Percentiles rank a stretch among this genome's conserved stretches.
These are phyloP conservation scores for Drosophila athabasca DNA, from an alignment of 1,140 invertebrate species.

Conservation along the genomic window DNA sequence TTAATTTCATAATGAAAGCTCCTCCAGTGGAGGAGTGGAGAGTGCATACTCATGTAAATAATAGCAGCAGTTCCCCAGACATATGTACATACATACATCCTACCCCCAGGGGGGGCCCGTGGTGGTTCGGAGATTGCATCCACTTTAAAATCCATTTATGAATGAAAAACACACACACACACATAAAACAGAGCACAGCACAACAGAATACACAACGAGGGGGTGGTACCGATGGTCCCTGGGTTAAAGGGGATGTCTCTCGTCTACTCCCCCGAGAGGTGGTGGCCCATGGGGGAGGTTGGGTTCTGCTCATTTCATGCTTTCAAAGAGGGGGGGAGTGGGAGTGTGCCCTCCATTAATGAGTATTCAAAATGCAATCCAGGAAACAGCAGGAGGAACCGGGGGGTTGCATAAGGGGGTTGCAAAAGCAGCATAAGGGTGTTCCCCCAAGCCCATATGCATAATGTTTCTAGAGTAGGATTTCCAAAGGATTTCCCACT, in stretches of 20 bases:
- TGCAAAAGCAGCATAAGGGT: constrained; percentile 33
- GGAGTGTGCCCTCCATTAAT: constrained; percentile 53
- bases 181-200: background rate
- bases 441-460: too few relatives aligned
- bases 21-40: constrained; percentile 14
- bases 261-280: constrained; percentile 8
- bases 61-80: constrained; percentile 35
- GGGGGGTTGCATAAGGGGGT: constrained; percentile 2
- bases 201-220: constrained; percentile 10
- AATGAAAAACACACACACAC: constrained; percentile 42
- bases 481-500: too few relatives aligned
- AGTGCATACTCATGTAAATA: constrained; percentile 68
- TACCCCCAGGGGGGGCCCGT: constrained; percentile 13
- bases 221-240: constrained; percentile 21
- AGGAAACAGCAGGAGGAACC: constrained; percentile 7
- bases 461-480: too few relatives aligned
- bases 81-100: constrained; percentile 16
- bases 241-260: constrained; percentile 32
- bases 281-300: background rate
- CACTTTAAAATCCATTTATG: constrained; percentile 80
- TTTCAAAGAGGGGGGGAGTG: background rate
- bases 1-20: constrained; percentile 77
- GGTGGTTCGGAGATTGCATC: constrained; percentile 47
- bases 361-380: constrained; percentile 78
- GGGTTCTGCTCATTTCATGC: constrained; percentile 39